phyloP scores from a whole-genome alignment of 2,797 vertebrate genomes.

The Clarias platycephalus region DNA sequence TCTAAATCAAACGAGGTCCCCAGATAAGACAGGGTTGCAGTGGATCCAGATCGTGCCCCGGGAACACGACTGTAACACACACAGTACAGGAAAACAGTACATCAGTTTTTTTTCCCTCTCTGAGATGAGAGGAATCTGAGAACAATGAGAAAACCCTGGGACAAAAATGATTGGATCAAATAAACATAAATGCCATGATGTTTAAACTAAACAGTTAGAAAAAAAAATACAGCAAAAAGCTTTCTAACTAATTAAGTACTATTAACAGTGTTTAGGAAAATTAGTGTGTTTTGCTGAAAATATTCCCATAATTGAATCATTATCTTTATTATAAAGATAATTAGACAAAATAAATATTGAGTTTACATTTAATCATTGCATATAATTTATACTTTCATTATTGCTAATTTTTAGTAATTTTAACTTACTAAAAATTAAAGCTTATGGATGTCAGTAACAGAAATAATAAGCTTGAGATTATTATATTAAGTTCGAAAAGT shows the following conservation, averaged over 20 bases:
- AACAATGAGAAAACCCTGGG: background rate
- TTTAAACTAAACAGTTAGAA: background rate
- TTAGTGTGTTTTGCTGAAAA: background rate
- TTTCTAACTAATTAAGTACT: background rate
- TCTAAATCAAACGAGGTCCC: too few species aligned
- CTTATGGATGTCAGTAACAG: background rate
- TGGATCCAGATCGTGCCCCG: background rate
- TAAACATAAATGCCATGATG: background rate
- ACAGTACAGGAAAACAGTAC: background rate
- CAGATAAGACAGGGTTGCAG: background rate
- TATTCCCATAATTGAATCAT: too few species aligned
- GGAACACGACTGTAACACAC: background rate
- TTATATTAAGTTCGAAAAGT: background rate
- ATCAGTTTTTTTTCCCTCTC: background rate
- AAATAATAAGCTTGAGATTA: too few species aligned
- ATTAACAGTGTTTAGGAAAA: background rate
- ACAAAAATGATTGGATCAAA: background rate
- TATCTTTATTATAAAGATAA: background rate
- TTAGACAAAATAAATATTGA: background rate
- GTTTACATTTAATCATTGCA: background rate
- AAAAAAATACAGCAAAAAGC: background rate
- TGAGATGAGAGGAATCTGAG: background rate
- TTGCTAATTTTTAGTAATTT: background rate
- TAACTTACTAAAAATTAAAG: too few species aligned
- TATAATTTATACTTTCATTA: background rate